Evolutionary conservation across 2,113 vertebrate species (phyloP), one percentile per base, ranked within the genome.

Genomic region (Rhinopithecus roxellana): DNA sequence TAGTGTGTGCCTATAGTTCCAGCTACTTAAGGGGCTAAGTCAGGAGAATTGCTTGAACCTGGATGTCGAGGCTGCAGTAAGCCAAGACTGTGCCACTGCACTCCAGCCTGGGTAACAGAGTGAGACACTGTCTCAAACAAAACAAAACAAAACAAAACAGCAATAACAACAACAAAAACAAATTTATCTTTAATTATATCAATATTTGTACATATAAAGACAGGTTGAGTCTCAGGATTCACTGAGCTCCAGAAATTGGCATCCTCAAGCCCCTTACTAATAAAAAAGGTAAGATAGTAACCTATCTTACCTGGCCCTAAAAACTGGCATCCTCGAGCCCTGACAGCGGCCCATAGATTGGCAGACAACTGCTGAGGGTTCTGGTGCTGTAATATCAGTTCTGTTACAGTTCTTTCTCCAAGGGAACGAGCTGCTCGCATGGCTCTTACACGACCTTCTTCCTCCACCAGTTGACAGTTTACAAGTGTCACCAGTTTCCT

Each of bases 391-490:
- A 99, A 75, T 97, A 99, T 99, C 75, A 99, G 97, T 75, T 99
- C 99, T 10, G 99, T 99, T 78, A 99, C 99, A 0, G 99, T 99
- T 97, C 99, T 98, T 97, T 99, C 99, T 93, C 98, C 98, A 86
- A 99, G 98, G 0, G 99, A 99, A 8, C 99, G 99, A 85, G 99
- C 99, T 35, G 99, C 99, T 67, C 99, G 98, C 98, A 99, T 99
- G 8, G 99, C 99, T 96, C 99, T 98, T 77, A 99, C 98, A 6
- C 99, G 99, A 48, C 99, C 99, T 98, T 99, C 99, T 97, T 99
- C 99, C 96, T 99, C 99, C 95, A 99, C 99, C 98, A 99, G 99
- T 97, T 99, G 99, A 98, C 99, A 99, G 97, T 99, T 99, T 97
- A 99, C 99, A 97, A 99, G 98, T 0, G 99, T 99, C 98, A 99